Conservation (phyloP, 2,113 vertebrate species). For the Rostratula benghalensis region DNA sequence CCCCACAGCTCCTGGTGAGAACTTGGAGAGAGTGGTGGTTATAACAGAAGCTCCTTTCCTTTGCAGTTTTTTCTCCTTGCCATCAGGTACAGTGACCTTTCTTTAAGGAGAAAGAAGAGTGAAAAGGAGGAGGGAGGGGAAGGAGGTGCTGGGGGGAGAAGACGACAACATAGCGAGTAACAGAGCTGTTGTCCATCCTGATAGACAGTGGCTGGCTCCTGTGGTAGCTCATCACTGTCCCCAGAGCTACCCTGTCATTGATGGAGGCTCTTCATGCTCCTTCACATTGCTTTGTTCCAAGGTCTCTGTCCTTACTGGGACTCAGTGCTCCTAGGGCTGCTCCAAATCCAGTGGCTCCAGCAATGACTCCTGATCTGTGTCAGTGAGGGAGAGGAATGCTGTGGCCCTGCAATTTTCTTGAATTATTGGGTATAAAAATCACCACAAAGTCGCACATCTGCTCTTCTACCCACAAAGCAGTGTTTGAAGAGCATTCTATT, state of each 20-base stretch:
- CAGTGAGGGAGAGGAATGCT: fast-evolving
- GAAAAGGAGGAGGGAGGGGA: not conserved
- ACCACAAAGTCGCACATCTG: not conserved
- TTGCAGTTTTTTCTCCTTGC: not conserved
- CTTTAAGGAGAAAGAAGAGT: not conserved
- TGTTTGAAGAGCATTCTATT: not conserved
- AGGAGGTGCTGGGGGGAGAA: not conserved
- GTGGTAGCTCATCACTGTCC: not conserved
- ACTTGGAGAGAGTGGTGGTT: not conserved
- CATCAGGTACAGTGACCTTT: not conserved
- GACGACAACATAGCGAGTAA: not conserved
- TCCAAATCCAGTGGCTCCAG: not conserved
- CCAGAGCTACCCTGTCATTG: not conserved
- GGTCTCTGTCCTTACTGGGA: not conserved
- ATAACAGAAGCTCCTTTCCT: not conserved
- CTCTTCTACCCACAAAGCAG: not conserved
- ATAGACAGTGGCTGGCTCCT: not conserved
- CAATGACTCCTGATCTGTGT: not conserved
- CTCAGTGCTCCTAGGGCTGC: not conserved
- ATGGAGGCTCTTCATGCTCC: not conserved
- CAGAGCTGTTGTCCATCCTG: not conserved
- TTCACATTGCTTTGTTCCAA: not conserved
- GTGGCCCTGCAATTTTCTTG: not conserved
- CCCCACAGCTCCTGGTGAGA: not conserved
- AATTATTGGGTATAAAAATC: not conserved